Conservation (phyloP, 37 sponge, comb jelly and placozoan genomes). For the Corticium candelabrum region DNA sequence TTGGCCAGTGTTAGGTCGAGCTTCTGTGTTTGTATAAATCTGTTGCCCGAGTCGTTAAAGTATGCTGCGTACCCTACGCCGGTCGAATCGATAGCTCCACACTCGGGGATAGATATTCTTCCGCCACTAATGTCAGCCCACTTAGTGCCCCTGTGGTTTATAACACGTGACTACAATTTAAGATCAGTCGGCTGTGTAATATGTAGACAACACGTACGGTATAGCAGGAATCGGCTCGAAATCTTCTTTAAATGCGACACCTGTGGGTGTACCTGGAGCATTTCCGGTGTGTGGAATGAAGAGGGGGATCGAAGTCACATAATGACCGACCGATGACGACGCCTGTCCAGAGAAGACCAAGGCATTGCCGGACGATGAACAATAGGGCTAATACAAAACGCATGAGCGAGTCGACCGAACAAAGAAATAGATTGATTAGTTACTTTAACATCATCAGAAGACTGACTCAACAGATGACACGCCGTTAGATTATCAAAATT, state of each 20-base stretch:
- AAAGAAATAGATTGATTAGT: too few species aligned
- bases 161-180: too few species aligned
- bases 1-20: background rate
- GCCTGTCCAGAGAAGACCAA: background rate
- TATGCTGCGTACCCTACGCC: background rate
- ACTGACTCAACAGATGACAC: background rate
- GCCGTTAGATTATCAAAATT: background rate
- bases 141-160: too few species aligned
- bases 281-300: too few species aligned
- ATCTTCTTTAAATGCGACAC: too few species aligned
- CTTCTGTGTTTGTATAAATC: background rate
- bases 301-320: background rate
- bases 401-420: too few species aligned
- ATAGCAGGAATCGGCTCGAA: too few species aligned
- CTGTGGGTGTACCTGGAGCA: too few species aligned
- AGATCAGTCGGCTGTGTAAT: too few species aligned
- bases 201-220: too few species aligned
- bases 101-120: background rate
- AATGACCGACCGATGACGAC: background rate
- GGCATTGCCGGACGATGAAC: background rate
- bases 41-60: background rate
- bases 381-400: too few species aligned
- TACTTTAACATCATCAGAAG: too few species aligned
- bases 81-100: background rate
- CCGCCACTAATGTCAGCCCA: background rate